Percentiles rank a stretch among this genome's conserved stretches.
These are phyloP conservation scores for Drosophila gunungcola DNA, from an alignment of 1,140 invertebrate species.

Conservation along the genomic window DNA sequence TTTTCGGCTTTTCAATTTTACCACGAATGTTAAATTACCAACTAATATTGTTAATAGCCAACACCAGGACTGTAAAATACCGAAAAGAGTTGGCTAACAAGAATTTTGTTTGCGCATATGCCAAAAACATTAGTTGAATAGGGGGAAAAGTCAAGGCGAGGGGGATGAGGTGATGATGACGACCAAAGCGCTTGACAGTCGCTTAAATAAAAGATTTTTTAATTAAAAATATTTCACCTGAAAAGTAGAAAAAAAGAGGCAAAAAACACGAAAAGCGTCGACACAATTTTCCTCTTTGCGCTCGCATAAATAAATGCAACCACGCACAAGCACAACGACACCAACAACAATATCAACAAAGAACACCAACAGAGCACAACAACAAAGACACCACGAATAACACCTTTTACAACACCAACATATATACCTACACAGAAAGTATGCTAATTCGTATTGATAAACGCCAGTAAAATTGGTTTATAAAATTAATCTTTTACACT, in stretches of 20 bases:
- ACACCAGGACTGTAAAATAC: constrained; percentile 6
- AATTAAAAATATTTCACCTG: constrained; percentile 83
- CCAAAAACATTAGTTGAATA: constrained; percentile 32
- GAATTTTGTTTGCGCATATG: constrained; percentile 31
- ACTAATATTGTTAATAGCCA: constrained; percentile 32
- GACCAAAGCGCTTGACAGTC: constrained; percentile 51
- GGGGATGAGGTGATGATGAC: constrained; percentile 24
- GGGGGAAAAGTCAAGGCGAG: constrained; percentile 2
- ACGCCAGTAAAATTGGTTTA: not conserved
- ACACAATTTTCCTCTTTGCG: constrained; percentile 79
- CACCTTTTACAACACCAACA: constrained; percentile 18
- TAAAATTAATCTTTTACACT: no score
- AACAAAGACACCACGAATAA: constrained; percentile 1
- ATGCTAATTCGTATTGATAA: not conserved
- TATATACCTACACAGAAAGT: not conserved
- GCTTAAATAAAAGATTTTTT: constrained; percentile 82
- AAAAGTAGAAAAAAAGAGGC: constrained; percentile 36
- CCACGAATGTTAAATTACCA: constrained; percentile 6
- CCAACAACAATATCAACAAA: constrained; percentile 29
- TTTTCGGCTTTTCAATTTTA: not conserved
- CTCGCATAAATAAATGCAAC: constrained; percentile 72
- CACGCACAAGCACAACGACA: constrained; percentile 37
- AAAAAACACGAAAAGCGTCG: constrained; percentile 48
- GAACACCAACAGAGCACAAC: not conserved
- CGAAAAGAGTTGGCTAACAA: constrained; percentile 27